Conservation (phyloP, 2,888 invertebrate species). For the Limnephilus lunatus region DNA sequence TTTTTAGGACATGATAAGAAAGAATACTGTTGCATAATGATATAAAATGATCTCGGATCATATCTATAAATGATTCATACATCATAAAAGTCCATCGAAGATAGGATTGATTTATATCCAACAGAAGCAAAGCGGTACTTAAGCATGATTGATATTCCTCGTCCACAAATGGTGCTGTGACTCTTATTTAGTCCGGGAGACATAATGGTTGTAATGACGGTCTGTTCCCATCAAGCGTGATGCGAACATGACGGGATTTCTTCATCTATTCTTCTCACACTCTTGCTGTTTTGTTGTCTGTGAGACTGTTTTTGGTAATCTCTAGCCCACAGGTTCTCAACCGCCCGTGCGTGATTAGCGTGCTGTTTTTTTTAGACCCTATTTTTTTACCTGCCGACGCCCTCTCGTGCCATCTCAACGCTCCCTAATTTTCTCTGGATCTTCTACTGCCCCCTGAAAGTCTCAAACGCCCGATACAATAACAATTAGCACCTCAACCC, state of each 20-base stretch:
- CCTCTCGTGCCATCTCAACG: too few species aligned
- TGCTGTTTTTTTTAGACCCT: too few species aligned
- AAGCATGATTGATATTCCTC: slow-evolving; percentile 13
- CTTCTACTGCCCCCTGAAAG: too few species aligned
- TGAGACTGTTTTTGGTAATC: slow-evolving; percentile 33
- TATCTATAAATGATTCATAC: neutral
- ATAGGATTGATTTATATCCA: neutral
- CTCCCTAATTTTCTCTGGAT: too few species aligned
- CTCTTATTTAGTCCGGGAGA: slow-evolving; percentile 2
- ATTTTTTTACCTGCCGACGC: too few species aligned
- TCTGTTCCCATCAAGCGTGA: slow-evolving; percentile 23
- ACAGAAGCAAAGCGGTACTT: neutral
- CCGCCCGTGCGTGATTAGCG: too few species aligned
- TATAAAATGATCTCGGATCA: neutral
- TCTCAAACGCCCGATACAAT: neutral
- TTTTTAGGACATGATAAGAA: neutral
- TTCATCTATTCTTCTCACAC: slow-evolving; percentile 23
- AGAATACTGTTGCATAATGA: neutral
- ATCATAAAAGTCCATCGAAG: neutral
- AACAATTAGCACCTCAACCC: neutral
- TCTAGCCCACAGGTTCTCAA: too few species aligned
- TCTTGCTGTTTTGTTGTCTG: slow-evolving; percentile 8
- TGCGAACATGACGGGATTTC: neutral
- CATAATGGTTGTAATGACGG: slow-evolving; percentile 25
- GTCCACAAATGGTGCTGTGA: slow-evolving; percentile 14